These are phyloP conservation scores for Daubentonia madagascariensis DNA, from an alignment of 2,113 vertebrate genomes.

Conservation along the genomic window DNA sequence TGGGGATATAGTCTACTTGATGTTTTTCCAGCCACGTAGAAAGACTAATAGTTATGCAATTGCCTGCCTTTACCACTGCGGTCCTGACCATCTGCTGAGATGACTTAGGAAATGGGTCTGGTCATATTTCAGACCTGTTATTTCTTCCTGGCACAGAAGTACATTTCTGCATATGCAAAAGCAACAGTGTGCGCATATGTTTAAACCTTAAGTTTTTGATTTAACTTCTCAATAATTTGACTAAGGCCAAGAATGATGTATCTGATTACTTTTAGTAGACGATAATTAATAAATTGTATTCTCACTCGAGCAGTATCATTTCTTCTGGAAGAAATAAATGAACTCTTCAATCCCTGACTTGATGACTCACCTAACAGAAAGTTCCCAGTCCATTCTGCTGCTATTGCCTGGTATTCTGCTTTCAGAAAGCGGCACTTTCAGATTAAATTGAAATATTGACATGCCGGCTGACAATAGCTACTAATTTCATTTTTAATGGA, in stretches of 20 bases:
- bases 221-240: conserved; percentile 8
- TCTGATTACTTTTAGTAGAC: background rate
- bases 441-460: conserved; percentile 28
- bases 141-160: background rate
- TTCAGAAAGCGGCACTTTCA: background rate
- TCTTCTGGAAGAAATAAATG: conserved; percentile 38
- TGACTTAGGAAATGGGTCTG: background rate
- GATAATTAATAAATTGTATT: conserved; percentile 13
- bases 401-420: background rate
- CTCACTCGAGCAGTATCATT: background rate
- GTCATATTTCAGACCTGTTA: background rate
- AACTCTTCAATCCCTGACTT: background rate
- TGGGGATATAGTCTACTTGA: background rate
- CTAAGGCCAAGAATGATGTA: background rate
- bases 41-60: background rate
- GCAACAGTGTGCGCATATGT: background rate
- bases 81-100: background rate
- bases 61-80: background rate
- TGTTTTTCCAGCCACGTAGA: background rate
- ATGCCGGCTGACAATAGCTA: background rate
- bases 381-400: background rate
- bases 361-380: background rate
- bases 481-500: conserved; percentile 54
- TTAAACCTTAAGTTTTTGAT: background rate
- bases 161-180: background rate